Evolutionary conservation across 2,113 vertebrate genomes (phyloP), one percentile per base, ranked within the genome.

Genomic region (Mugil cephalus): DNA sequence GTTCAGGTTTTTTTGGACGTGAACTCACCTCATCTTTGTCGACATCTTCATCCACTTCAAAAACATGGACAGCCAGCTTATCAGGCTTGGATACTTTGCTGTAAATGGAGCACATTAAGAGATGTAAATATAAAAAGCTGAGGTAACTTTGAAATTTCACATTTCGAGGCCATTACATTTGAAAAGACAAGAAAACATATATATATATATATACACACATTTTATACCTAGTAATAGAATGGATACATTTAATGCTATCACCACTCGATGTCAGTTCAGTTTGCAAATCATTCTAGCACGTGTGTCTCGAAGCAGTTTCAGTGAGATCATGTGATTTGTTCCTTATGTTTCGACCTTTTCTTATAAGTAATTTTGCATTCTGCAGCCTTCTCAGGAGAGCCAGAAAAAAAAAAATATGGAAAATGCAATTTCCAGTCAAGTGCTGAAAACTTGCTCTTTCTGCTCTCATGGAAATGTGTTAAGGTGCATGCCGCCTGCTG

Each of bases 41-140:
- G 3, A 95, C 96, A 60, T 99, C 98, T 90, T 99, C 98, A 69
- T 99, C 98, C 82, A 99, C 97, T 89, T 99, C 98, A 81, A 98
- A 99, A 35, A 99, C 94, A 61, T 99, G 98, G 85, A 95, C 95
- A 0, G 96, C 95, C 87, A 99, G 96, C 85, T 99, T 97, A 63
- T 99, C 98, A 9, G 96, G 90, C 82, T 96, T 94, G 75, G 93
- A 89, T 40, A 92, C 94, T 95, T 98, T 99, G 86, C 98, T 99
- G 89, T 39, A 79, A 67, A 88, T 63, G 65, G 8, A 66, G 8
- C 18, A 8, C 12, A 42, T 21, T n/a, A 52, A 38, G 7, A 13
- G 10, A 40, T 13, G 47, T 4, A 24, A 30, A 30, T 30, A 3
- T 30, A 30, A 30, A 30, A 5, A 30, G 24, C 5, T 30, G 24